Percentiles rank a stretch among this genome's conserved stretches.
Conservation (phyloP, 2,797 vertebrate genomes). For the Uromys caudimaculatus region DNA sequence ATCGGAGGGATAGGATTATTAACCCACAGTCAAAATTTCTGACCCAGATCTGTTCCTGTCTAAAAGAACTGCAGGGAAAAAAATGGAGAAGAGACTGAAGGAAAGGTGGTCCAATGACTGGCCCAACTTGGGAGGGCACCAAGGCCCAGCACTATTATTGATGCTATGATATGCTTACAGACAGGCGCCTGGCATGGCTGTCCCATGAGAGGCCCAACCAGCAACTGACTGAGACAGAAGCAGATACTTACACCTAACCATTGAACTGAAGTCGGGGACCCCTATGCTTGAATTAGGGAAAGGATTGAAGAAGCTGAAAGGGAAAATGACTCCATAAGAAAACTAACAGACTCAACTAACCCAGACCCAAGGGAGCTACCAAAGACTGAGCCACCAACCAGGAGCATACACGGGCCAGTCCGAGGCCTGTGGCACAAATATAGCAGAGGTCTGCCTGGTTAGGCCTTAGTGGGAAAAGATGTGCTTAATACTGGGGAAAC, state of each 20-base stretch:
- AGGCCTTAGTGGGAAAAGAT: background rate
- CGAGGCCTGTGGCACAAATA: background rate
- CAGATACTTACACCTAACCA: background rate
- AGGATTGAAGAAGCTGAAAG: background rate
- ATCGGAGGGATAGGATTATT: background rate
- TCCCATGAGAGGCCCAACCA: background rate
- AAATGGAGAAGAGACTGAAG: background rate
- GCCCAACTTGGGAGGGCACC: background rate
- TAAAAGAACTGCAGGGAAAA: background rate
- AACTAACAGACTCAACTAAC: background rate
- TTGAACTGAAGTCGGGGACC: background rate
- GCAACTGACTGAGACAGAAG: background rate
- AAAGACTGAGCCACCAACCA: background rate
- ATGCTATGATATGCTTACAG: background rate
- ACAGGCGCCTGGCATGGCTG: background rate
- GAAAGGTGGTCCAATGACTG: background rate
- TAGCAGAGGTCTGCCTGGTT: background rate
- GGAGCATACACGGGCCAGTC: background rate
- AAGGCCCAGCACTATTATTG: background rate
- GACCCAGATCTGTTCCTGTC: too few species aligned
- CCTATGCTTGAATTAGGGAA: background rate
- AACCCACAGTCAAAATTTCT: background rate
- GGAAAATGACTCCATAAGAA: background rate
- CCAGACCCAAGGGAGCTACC: background rate
- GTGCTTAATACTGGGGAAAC: background rate